phyloP scores from a whole-genome alignment of 2,113 vertebrate genomes.

The Sclerurus mexicanus region DNA sequence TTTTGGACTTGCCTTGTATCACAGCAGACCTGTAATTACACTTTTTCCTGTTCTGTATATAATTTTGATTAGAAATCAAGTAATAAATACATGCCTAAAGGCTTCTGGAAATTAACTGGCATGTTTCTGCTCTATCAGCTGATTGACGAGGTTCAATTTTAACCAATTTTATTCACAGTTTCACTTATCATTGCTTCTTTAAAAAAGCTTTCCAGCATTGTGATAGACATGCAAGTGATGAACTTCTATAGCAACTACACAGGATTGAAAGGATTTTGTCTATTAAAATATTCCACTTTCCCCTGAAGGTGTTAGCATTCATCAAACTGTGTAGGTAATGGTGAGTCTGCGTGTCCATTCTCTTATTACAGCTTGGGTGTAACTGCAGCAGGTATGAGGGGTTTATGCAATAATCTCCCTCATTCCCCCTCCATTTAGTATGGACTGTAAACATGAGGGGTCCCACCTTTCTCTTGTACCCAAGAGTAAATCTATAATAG shows the following conservation, averaged over 20 bases:
- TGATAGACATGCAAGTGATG: slow-evolving; percentile 3
- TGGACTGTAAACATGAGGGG: background rate
- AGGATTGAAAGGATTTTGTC: background rate
- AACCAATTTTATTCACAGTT: slow-evolving; percentile 8
- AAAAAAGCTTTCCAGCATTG: background rate
- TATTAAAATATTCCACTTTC: slow-evolving; percentile 28
- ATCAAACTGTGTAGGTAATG: background rate
- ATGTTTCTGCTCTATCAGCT: slow-evolving; percentile 2
- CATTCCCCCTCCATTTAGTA: background rate
- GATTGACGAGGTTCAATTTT: slow-evolving; percentile 15
- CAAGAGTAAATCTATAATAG: background rate
- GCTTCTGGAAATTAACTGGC: slow-evolving; percentile 43
- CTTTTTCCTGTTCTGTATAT: slow-evolving; percentile 6
- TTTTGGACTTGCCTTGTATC: slow-evolving; percentile 23
- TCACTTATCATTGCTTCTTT: background rate
- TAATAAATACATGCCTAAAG: slow-evolving; percentile 48
- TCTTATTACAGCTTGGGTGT: background rate
- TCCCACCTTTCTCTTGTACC: background rate
- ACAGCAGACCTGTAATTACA: slow-evolving; percentile 14
- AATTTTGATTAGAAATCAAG: slow-evolving; percentile 47
- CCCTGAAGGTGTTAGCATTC: background rate
- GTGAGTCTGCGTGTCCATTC: background rate
- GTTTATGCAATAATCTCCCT: background rate
- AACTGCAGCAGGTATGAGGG: background rate
- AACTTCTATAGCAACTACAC: background rate